Percentiles rank a stretch among this genome's conserved stretches.
Evolutionary conservation across 2,888 invertebrate genomes (phyloP).

Genomic region (Slavum lentiscoides): DNA sequence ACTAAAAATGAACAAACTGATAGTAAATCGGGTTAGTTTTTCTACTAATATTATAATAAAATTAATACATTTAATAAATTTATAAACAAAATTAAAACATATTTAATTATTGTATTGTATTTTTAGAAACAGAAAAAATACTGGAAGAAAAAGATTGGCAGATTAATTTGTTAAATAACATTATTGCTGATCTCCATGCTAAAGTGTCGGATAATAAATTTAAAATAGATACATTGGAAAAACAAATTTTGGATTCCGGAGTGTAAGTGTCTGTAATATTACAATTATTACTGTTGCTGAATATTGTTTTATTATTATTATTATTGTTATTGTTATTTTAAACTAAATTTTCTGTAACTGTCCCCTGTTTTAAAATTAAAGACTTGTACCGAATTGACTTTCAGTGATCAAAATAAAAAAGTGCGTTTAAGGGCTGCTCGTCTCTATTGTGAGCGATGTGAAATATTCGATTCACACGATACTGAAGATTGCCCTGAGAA

Average conservation of each 20-base stretch:
- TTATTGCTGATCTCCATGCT: conserved; percentile 93
- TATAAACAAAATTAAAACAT: not conserved
- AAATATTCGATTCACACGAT: conserved; percentile 93
- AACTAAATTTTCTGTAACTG: not conserved
- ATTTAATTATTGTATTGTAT: not conserved
- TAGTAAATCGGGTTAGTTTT: conserved; percentile 33
- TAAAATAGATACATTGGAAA: conserved; percentile 42
- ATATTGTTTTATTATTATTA: not conserved
- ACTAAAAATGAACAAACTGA: conserved; percentile 7
- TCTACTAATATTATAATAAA: not conserved
- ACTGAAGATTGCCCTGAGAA: conserved; percentile 96
- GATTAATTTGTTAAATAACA: conserved; percentile 90
- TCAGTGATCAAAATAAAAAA: conserved; percentile 59
- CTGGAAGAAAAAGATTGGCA: conserved; percentile 62
- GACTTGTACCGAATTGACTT: conserved; percentile 45
- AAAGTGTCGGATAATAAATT: conserved; percentile 62
- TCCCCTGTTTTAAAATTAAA: not conserved
- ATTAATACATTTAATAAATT: no score
- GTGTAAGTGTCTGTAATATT: conserved; percentile 14
- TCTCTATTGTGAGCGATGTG: conserved; percentile 96
- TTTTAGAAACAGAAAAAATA: conserved; percentile 55
- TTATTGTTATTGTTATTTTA: not conserved
- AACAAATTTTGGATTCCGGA: conserved; percentile 45
- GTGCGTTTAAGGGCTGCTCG: conserved; percentile 68
- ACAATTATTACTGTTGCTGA: not conserved